Percentiles rank a stretch among this genome's conserved stretches.
Conservation (phyloP, 1,140 invertebrate genomes). For the Atta colombica region DNA sequence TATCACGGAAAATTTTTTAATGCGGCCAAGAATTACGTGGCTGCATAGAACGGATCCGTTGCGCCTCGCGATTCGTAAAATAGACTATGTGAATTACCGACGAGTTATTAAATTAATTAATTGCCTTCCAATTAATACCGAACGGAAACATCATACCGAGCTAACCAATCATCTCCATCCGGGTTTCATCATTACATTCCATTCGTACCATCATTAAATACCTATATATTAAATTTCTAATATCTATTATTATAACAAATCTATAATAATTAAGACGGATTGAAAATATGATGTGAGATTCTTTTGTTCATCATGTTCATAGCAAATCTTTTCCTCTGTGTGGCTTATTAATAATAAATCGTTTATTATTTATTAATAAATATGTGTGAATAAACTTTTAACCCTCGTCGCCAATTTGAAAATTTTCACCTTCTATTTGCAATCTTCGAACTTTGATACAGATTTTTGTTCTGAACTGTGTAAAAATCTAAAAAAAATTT, state of each 20-base stretch:
- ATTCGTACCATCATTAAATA: not conserved
- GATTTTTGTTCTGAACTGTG: too few relatives aligned
- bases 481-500: too few relatives aligned
- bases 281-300: not conserved
- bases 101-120: constrained; percentile 71
- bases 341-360: too few relatives aligned
- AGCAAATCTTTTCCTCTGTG: too few relatives aligned
- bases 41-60: not conserved
- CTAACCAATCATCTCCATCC: not conserved
- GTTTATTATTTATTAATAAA: too few relatives aligned
- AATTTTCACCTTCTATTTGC: not conserved
- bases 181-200: constrained; percentile 49
- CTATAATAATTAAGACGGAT: constrained; percentile 31
- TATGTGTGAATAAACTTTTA: too few relatives aligned
- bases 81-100: constrained; percentile 44
- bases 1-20: constrained; percentile 27
- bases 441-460: too few relatives aligned
- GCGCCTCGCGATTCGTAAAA: not conserved
- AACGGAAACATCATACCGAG: not conserved
- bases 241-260: constrained; percentile 41
- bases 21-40: not conserved
- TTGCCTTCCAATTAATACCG: constrained; percentile 59
- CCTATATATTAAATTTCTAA: not conserved
- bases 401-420: not conserved
- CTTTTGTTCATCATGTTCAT: too few relatives aligned